phyloP scores from a whole-genome alignment of 2,888 invertebrate genomes.

The Suillia variegata region DNA sequence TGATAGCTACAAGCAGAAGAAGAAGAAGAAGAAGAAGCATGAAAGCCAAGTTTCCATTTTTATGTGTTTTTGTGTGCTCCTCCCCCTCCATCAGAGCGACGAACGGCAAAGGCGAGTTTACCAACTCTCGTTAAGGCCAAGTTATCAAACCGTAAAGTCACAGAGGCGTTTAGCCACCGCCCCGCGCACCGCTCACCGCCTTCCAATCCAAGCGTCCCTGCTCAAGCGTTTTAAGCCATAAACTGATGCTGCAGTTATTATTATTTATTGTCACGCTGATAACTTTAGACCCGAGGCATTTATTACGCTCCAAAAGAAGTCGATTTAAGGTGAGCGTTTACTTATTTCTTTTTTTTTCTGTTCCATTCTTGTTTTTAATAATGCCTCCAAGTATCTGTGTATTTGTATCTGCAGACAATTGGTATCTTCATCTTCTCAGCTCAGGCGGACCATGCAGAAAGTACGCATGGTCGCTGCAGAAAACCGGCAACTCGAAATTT shows the following conservation, averaged over 20 bases:
- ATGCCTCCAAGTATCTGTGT: no score
- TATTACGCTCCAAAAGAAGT: slow-evolving; percentile 21
- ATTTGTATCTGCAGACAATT: not conserved
- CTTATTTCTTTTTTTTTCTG: no score
- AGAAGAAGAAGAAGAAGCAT: slow-evolving; percentile 19
- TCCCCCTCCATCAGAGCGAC: not conserved
- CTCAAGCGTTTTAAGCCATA: not conserved
- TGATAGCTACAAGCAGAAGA: slow-evolving; percentile 31
- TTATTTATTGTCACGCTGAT: slow-evolving; percentile 29
- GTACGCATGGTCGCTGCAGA: slow-evolving; percentile 9
- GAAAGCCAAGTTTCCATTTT: not conserved
- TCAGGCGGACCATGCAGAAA: not conserved
- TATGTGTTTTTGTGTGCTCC: not conserved
- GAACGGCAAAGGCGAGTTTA: slow-evolving; percentile 10
- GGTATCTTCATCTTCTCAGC: not conserved
- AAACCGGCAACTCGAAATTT: no score
- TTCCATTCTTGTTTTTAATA: no score
- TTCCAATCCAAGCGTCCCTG: no score
- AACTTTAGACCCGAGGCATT: slow-evolving; percentile 20
- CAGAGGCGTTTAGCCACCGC: slow-evolving; percentile 21
- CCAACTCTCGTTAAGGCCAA: slow-evolving; percentile 21
- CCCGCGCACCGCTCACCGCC: no score
- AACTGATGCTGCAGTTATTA: slow-evolving; percentile 12
- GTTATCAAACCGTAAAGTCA: slow-evolving; percentile 38
- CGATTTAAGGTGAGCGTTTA: slow-evolving; percentile 12